Base-by-base conservation (phyloP, 2,113 vertebrate species). In the Pelusios castaneus region DNA sequence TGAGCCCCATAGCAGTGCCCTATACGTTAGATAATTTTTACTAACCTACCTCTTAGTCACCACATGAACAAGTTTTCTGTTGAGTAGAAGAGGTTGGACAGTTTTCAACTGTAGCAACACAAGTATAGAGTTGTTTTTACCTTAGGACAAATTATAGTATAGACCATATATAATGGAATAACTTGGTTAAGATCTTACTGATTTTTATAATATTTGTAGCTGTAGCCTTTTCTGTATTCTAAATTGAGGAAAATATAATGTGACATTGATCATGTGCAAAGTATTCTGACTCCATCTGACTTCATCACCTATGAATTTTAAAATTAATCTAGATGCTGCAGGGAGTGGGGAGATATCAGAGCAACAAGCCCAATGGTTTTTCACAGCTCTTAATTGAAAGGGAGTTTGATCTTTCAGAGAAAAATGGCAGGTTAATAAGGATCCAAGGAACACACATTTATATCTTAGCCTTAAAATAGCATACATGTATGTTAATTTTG, bases 341-440 rank as follows among this genome's bases (percentile, higher is more conserved):
- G 2, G 49, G 45, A 13, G 87, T n/a, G n/a, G 78, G 55, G 83
- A 67, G 2, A 81, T 4, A 90, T 60, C 1, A 29, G 12, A 2
- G n/a, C 56, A 21, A 2, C 29, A 2, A 7, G 2, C 41, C 27
- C 73, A 75, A 25, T 1, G 75, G 54, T 82, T 1, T 13, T 85
- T 88, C 3, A 25, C 24, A 84, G 60, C 70, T 2, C 1, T 56
- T 77, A 79, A 76, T 2, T 88, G 17, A 49, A 54, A 31, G 3
- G 52, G 41, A 45, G 2, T 10, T 76, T 0, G 0, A 1, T 75
- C 4, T 41, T 80, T 45, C 54, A 2, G 24, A n/a, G 9, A 56
- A 90, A 90, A 94, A 45, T 52, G 56, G 4, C 4, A 76, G 3
- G 8, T 14, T 82, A 51, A 27, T 34, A 60, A 81, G 1, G 0